These are phyloP conservation scores for Abrostola triplasia DNA, from an alignment of 2,888 invertebrate genomes.

Conservation along the genomic window DNA sequence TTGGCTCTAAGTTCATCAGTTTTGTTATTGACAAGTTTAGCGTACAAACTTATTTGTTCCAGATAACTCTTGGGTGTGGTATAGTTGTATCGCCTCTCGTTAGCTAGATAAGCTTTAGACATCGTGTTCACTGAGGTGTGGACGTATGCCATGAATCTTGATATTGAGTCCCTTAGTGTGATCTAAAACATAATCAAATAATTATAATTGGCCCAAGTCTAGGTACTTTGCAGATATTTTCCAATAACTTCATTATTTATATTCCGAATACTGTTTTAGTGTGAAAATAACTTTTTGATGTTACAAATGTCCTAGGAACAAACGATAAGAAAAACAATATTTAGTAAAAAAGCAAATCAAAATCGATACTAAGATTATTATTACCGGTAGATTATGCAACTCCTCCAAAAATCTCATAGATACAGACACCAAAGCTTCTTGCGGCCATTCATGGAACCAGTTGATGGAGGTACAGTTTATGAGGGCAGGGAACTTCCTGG, in stretches of 20 bases:
- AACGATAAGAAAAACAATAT: too few relatives aligned
- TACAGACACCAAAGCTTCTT: constrained; percentile 98
- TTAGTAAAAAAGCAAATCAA: background rate
- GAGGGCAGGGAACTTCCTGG: constrained; percentile 98
- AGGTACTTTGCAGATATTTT: too few relatives aligned
- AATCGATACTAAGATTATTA: constrained; percentile 21
- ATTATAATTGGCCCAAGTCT: too few relatives aligned
- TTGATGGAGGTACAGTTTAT: constrained; percentile 98
- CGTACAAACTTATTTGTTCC: constrained; percentile 97
- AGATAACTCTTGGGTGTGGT: constrained; percentile 99
- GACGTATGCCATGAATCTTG: constrained; percentile 97
- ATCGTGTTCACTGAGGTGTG: constrained; percentile 97
- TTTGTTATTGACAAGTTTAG: constrained; percentile 95
- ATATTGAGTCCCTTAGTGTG: constrained; percentile 93
- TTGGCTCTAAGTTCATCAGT: constrained; percentile 95
- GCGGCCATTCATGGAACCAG: constrained; percentile 99
- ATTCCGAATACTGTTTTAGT: too few relatives aligned
- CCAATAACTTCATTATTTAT: too few relatives aligned
- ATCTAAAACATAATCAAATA: constrained; percentile 77
- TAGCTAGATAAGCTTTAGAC: constrained; percentile 95
- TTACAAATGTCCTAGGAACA: too few relatives aligned
- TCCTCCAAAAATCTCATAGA: constrained; percentile 96
- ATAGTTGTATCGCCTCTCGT: constrained; percentile 98
- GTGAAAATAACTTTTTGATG: too few relatives aligned
- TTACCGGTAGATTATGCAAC: constrained; percentile 93